Conservation (phyloP, 2,797 vertebrate species). For the Varecia variegata region DNA sequence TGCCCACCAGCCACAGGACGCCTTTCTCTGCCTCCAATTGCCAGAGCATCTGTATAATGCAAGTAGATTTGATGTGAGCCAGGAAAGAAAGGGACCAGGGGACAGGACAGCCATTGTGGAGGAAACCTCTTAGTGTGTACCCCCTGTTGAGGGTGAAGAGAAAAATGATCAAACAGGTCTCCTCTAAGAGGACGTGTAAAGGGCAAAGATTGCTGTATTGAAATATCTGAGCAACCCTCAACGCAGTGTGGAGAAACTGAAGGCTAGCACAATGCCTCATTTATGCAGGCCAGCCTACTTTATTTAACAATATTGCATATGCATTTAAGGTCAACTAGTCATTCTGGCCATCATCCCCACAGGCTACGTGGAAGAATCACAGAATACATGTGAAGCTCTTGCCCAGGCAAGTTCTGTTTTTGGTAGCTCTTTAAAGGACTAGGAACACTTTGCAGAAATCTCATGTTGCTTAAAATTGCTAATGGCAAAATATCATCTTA, state of each 20-base stretch:
- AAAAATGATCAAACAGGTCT: conserved; percentile 58
- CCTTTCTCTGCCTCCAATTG: neutral
- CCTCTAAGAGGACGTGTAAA: conserved; percentile 35
- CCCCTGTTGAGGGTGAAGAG: conserved; percentile 14
- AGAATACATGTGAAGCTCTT: neutral
- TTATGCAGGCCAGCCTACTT: conserved; percentile 24
- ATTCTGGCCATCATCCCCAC: neutral
- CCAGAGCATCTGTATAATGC: conserved; percentile 4
- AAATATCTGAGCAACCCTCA: conserved; percentile 39
- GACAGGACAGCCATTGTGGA: conserved; percentile 49
- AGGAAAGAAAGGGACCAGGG: neutral
- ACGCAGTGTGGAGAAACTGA: neutral
- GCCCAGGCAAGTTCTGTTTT: neutral
- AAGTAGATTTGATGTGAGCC: conserved; percentile 27
- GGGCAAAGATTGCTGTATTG: neutral
- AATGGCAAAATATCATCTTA: neutral
- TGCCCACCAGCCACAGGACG: neutral
- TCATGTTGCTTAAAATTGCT: neutral
- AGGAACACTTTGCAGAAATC: neutral
- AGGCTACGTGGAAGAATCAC: neutral
- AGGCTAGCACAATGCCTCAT: neutral
- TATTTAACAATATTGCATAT: neutral
- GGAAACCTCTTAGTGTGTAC: conserved; percentile 32
- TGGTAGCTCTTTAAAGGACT: neutral
- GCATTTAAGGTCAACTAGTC: neutral